Conservation (phyloP, 2,113 vertebrate genomes). For the Redunca redunca region DNA sequence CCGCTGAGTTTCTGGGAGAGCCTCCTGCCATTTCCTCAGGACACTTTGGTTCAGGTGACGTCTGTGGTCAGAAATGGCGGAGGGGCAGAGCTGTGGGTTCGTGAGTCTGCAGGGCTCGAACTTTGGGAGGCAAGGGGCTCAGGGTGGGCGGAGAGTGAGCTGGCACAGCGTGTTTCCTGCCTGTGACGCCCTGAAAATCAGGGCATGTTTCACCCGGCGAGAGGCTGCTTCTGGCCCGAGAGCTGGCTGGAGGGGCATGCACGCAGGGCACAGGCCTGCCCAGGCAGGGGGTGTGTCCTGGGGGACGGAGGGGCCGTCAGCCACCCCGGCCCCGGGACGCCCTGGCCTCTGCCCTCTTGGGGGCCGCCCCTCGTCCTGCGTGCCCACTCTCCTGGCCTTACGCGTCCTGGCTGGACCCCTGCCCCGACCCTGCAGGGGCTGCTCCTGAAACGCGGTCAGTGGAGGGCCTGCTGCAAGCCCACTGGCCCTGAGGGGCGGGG, state of each 20-base stretch:
- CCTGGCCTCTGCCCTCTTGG: neutral
- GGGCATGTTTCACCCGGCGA: neutral
- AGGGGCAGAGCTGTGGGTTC: accelerated
- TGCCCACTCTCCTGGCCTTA: neutral
- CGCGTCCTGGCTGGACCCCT: neutral
- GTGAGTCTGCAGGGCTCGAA: accelerated
- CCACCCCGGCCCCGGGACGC: accelerated
- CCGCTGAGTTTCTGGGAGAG: neutral
- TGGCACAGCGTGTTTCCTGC: accelerated
- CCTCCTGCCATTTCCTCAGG: accelerated
- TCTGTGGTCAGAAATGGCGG: accelerated
- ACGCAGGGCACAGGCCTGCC: neutral
- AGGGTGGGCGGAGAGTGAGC: accelerated
- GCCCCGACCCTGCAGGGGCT: accelerated
- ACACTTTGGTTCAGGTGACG: accelerated
- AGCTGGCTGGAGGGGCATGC: neutral
- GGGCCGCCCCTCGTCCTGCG: accelerated
- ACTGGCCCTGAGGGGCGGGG: accelerated
- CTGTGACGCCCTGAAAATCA: neutral
- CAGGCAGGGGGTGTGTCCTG: neutral
- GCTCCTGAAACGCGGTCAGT: accelerated
- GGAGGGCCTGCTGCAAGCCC: neutral
- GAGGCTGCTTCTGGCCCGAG: neutral
- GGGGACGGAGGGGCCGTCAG: accelerated
- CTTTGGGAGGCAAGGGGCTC: accelerated